Evolutionary conservation across 2,888 invertebrate species (phyloP).

Genomic region (Pecten maximus): DNA sequence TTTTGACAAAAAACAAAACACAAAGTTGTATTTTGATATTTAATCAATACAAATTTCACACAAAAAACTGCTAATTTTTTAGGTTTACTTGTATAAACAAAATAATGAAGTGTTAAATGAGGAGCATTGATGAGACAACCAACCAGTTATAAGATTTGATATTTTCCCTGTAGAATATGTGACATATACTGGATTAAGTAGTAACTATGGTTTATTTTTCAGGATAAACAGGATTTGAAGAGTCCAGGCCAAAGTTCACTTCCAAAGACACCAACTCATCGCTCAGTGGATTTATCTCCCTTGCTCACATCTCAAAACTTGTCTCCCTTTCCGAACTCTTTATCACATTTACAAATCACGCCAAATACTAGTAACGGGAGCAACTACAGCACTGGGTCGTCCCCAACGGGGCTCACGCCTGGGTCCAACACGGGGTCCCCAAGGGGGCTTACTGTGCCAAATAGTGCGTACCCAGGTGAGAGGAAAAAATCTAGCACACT

Average conservation of each 20-base stretch:
- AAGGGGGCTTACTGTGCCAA: not conserved
- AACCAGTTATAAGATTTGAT: too few relatives aligned
- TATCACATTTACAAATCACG: not conserved
- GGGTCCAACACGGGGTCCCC: constrained; percentile 43
- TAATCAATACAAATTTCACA: too few relatives aligned
- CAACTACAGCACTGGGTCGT: constrained; percentile 48
- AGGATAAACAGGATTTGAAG: not conserved
- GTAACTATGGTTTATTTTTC: not conserved
- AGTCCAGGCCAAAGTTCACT: not conserved
- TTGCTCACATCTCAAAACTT: not conserved
- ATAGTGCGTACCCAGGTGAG: constrained; percentile 63
- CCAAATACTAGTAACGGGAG: constrained; percentile 53
- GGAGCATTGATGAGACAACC: too few relatives aligned
- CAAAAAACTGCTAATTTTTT: too few relatives aligned
- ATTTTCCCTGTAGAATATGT: too few relatives aligned
- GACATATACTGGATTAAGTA: too few relatives aligned
- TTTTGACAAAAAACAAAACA: too few relatives aligned
- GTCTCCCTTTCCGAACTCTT: constrained; percentile 28
- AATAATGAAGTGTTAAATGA: too few relatives aligned
- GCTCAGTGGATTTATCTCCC: not conserved
- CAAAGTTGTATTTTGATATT: too few relatives aligned
- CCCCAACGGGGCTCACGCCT: constrained; percentile 20
- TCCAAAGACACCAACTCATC: not conserved
- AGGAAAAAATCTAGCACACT: constrained; percentile 85
- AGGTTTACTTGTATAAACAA: too few relatives aligned